These are phyloP conservation scores for Cryptotis parvus DNA, from an alignment of 2,113 vertebrate species.

Conservation along the genomic window DNA sequence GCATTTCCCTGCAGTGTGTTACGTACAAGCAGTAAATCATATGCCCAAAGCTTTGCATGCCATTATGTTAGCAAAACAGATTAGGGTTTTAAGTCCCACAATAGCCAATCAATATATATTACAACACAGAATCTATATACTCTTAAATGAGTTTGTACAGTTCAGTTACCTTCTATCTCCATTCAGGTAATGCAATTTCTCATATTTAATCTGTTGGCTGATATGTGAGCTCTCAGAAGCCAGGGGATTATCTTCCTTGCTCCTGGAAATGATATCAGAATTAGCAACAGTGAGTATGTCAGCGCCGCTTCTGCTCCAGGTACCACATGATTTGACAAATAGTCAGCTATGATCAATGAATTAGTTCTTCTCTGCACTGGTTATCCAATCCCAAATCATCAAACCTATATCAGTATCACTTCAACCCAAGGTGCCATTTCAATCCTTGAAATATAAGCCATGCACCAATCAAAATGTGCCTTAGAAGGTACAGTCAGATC, in stretches of 20 bases:
- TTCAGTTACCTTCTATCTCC: conserved; percentile 58
- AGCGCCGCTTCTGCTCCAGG: neutral
- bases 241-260: conserved; percentile 65
- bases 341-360: neutral
- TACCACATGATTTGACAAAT: neutral
- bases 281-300: conserved; percentile 2
- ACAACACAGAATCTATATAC: conserved; percentile 79
- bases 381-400: neutral
- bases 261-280: conserved; percentile 60
- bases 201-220: conserved; percentile 71
- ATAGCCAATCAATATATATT: conserved; percentile 83
- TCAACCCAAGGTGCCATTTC: neutral
- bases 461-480: neutral
- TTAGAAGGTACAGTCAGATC: neutral
- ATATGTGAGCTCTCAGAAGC: conserved; percentile 64
- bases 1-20: neutral
- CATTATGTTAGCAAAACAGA: conserved; percentile 72
- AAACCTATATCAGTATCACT: neutral
- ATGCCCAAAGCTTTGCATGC: conserved; percentile 59
- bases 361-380: neutral
- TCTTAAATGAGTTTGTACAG: conserved; percentile 78
- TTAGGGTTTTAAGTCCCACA: conserved; percentile 74
- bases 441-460: neutral
- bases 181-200: conserved; percentile 49
- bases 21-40: conserved; percentile 40